Base-by-base conservation (phyloP, 1,140 invertebrate genomes). In the Euura lappo region DNA sequence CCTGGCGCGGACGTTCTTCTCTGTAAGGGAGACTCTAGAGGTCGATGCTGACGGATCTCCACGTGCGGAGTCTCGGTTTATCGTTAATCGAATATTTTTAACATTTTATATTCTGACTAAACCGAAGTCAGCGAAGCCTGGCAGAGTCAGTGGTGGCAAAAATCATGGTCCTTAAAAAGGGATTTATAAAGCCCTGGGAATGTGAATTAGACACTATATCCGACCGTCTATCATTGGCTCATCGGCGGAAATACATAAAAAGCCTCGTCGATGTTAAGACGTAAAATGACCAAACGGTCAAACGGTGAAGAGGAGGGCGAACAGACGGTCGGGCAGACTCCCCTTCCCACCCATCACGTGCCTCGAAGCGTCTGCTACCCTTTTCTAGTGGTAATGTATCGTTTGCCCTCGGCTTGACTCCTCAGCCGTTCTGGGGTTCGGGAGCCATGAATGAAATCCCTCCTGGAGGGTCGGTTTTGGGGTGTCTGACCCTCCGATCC, bases 381-480 rank as follows among this genome's bases (percentile, higher is more conserved):
- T 83, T 85, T 84, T 78, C 79, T 78, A 75, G 75, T 75, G 74
- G 79, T 82, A 82, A 83, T 82, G 83, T 80, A 84, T 81, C 84
- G 82, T 75, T 80, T 78, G 75, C 80, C 80, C 79, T 82, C 79
- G 76, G 74, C 79, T 76, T 73, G 74, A 4, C 51, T 60, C 51
- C 51, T 60, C 51, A 60, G 51, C 51, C 51, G 51, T 60, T 67
- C 74, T 77, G 77, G 79, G 80, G 74, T 76, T 75, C 79, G 81
- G 77, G 81, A 79, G 74, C 75, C 81, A 87, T 86, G 86, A 87
- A 87, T 87, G 85, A 85, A 86, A 86, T 87, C 85, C 85, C 86
- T 86, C 82, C 76, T 79, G 79, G 81, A 85, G 85, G 82, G 83
- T 83, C 79, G 77, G 71, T 69, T 73, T 78, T 76, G 78, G 80